phyloP scores from a whole-genome alignment of 1,140 invertebrate species.

The Oncopeltus fasciatus region DNA sequence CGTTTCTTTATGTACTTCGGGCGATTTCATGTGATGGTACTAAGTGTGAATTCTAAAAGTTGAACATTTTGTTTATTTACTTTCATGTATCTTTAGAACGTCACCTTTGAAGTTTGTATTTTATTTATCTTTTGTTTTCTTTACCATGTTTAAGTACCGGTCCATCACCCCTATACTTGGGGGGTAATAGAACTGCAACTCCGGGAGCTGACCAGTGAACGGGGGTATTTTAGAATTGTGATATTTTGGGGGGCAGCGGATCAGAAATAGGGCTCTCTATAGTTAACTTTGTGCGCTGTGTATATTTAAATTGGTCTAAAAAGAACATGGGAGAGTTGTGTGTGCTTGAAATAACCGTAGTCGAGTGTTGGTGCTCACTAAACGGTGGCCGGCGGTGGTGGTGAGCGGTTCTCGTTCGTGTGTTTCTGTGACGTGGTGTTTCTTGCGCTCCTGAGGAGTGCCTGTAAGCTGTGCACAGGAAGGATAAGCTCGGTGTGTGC shows the following conservation, averaged over 20 bases:
- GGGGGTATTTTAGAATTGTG: slow-evolving; percentile 22
- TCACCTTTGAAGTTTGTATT: no score
- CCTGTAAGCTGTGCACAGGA: no score
- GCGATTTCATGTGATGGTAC: no score
- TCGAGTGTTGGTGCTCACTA: slow-evolving; percentile 14
- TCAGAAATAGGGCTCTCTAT: slow-evolving; percentile 23
- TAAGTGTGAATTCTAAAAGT: no score
- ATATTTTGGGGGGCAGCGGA: slow-evolving; percentile 21
- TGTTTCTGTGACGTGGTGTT: not conserved
- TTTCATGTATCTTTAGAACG: no score
- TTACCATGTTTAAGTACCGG: no score
- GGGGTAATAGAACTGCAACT: not conserved
- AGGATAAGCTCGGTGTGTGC: no score
- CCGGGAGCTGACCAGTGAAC: not conserved
- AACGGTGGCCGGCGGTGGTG: not conserved
- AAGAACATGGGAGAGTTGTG: slow-evolving; percentile 17
- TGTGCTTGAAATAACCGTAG: slow-evolving; percentile 20
- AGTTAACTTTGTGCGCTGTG: slow-evolving; percentile 22
- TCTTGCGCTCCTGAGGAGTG: no score
- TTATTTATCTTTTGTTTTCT: no score
- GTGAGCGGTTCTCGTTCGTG: not conserved
- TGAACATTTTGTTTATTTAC: no score
- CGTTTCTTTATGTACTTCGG: no score
- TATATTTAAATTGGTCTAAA: slow-evolving; percentile 23
- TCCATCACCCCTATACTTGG: not conserved